A percentile compares a stretch with the other conserved stretches of the same genome.
These are phyloP conservation scores for Neotoxoptera formosana DNA, from an alignment of 1,140 invertebrate genomes.

Conservation along the genomic window DNA sequence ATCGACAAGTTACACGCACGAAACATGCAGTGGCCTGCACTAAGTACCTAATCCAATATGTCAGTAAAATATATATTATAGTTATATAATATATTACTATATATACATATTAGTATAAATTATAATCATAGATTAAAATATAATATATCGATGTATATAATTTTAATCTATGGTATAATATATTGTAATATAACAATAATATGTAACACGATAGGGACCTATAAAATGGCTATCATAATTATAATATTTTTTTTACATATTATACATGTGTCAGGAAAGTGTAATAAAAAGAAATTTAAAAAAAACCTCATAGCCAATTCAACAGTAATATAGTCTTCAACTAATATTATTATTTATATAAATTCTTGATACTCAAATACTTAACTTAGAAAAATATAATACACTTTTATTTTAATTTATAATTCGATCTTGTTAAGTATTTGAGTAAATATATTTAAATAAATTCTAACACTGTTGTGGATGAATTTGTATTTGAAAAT, in stretches of 20 bases:
- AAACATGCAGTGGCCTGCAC: background rate
- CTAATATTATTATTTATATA: slow-evolving; percentile 1
- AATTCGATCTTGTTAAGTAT: too few relatives aligned
- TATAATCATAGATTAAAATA: background rate
- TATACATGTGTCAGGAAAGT: background rate
- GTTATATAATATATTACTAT: too few relatives aligned
- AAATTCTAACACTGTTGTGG: too few relatives aligned
- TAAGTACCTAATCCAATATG: background rate
- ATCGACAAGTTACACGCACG: background rate
- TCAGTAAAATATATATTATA: background rate
- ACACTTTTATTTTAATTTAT: too few relatives aligned
- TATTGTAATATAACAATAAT: too few relatives aligned
- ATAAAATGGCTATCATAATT: background rate
- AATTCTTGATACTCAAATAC: background rate
- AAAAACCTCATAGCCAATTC: background rate
- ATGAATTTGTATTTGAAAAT: too few relatives aligned
- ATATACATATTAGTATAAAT: too few relatives aligned
- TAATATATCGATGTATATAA: background rate
- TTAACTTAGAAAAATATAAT: too few relatives aligned
- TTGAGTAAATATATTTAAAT: too few relatives aligned
- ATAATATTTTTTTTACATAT: background rate
- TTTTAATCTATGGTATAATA: background rate
- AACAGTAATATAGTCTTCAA: background rate
- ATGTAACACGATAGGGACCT: background rate
- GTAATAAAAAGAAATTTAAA: background rate